These are phyloP conservation scores for Thunnus albacares DNA, from an alignment of 2,797 vertebrate genomes.

Conservation along the genomic window DNA sequence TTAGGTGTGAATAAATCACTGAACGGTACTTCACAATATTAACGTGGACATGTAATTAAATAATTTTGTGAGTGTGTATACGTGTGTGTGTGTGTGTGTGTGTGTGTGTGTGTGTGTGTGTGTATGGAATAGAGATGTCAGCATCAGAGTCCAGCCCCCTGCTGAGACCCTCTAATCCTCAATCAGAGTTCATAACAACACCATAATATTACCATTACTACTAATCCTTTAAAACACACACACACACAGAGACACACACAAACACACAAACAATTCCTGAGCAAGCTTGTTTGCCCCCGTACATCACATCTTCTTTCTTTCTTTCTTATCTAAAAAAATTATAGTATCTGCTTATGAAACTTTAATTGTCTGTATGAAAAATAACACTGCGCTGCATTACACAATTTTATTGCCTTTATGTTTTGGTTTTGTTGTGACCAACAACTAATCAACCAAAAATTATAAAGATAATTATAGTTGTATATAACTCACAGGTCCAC, in stretches of 20 bases:
- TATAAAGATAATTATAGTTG: not conserved
- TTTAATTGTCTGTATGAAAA: too few relatives aligned
- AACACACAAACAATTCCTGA: not conserved
- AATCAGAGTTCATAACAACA: slow-evolving; percentile 68
- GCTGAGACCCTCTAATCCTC: slow-evolving; percentile 59
- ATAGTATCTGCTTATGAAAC: too few relatives aligned
- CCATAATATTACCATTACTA: slow-evolving; percentile 71
- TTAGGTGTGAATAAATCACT: not conserved
- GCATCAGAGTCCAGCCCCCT: slow-evolving; percentile 37
- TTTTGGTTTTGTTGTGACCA: too few relatives aligned
- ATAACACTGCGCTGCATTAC: too few relatives aligned
- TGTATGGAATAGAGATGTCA: slow-evolving; percentile 56
- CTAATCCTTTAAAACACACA: slow-evolving; percentile 62
- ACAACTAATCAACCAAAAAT: too few relatives aligned
- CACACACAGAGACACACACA: slow-evolving; percentile 5
- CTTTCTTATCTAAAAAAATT: not conserved
- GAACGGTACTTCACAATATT: not conserved
- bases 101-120: slow-evolving; percentile 6
- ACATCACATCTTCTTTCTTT: not conserved
- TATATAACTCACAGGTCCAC: not conserved
- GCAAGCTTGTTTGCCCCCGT: not conserved
- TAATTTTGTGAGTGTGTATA: not conserved
- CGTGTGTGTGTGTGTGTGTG: slow-evolving; percentile 13
- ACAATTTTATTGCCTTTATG: too few relatives aligned
- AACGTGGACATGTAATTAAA: not conserved